phyloP scores from a whole-genome alignment of 2,888 invertebrate genomes.

The Teinopalpus imperialis region DNA sequence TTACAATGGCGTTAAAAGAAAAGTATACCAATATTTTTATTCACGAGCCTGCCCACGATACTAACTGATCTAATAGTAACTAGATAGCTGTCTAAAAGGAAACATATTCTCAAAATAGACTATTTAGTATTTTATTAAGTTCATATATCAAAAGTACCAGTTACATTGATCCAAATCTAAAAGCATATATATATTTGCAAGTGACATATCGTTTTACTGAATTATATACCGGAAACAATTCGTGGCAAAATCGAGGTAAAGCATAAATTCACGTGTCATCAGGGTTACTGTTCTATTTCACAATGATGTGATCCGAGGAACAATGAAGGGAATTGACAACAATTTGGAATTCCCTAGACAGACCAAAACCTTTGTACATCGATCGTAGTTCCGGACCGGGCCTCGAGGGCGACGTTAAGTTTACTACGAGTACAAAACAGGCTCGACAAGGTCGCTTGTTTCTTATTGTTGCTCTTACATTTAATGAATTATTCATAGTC shows the following conservation, averaged over 20 bases:
- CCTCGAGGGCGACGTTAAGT: constrained; percentile 44
- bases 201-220: too few relatives aligned
- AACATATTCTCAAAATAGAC: too few relatives aligned
- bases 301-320: constrained; percentile 7
- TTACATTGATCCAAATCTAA: too few relatives aligned
- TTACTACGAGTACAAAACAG: constrained; percentile 43
- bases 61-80: too few relatives aligned
- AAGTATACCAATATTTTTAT: too few relatives aligned
- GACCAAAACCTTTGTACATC: constrained; percentile 31
- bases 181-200: too few relatives aligned
- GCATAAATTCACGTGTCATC: constrained; percentile 5
- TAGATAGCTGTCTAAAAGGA: too few relatives aligned
- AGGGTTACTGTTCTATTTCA: constrained; percentile 11
- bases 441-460: constrained; percentile 36
- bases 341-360: constrained; percentile 9
- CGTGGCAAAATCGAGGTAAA: not conserved
- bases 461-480: constrained; percentile 39
- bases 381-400: constrained; percentile 40
- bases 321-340: constrained; percentile 18
- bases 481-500: constrained; percentile 21
- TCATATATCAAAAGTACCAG: too few relatives aligned
- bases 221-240: too few relatives aligned
- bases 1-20: too few relatives aligned
- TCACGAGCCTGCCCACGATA: too few relatives aligned
- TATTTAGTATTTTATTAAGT: too few relatives aligned